These are phyloP conservation scores for Frankliniella fusca DNA, from an alignment of 2,888 invertebrate species.

Conservation along the genomic window DNA sequence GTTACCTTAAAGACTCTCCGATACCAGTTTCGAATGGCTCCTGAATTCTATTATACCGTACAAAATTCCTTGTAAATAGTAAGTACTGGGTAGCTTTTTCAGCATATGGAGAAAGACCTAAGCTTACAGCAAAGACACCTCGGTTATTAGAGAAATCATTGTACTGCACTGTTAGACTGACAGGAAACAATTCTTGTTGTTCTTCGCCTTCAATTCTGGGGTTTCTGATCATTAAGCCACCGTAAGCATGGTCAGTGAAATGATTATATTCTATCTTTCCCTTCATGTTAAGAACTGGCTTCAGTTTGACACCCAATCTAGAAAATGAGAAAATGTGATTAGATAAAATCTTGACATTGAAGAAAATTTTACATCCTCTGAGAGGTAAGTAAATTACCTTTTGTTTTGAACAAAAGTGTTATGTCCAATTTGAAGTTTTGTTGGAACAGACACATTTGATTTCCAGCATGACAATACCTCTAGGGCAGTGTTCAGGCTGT, in stretches of 20 bases:
- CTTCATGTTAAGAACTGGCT: conserved; percentile 74
- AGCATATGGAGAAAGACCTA: conserved; percentile 84
- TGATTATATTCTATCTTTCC: conserved; percentile 83
- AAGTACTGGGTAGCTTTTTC: conserved; percentile 64
- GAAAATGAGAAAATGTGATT: not conserved
- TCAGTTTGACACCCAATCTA: conserved; percentile 68
- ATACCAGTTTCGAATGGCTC: conserved; percentile 72
- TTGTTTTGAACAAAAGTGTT: conserved; percentile 75
- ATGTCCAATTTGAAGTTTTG: conserved; percentile 74
- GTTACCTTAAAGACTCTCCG: conserved; percentile 40
- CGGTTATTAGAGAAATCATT: conserved; percentile 87
- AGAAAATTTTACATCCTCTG: no score
- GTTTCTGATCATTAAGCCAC: conserved; percentile 80
- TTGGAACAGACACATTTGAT: conserved; percentile 49
- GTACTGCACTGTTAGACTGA: conserved; percentile 68
- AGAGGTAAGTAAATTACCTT: conserved; percentile 40
- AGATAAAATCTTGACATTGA: not conserved
- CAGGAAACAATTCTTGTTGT: conserved; percentile 52
- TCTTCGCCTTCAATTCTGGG: conserved; percentile 46
- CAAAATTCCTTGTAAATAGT: conserved; percentile 80
- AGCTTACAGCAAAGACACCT: conserved; percentile 80
- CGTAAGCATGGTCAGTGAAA: conserved; percentile 75
- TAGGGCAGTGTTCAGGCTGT: conserved; percentile 71
- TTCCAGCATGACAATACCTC: conserved; percentile 82
- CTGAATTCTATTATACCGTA: conserved; percentile 76